Evolutionary conservation across 1,140 invertebrate species (phyloP).

Genomic region (Drosophila ananassae): DNA sequence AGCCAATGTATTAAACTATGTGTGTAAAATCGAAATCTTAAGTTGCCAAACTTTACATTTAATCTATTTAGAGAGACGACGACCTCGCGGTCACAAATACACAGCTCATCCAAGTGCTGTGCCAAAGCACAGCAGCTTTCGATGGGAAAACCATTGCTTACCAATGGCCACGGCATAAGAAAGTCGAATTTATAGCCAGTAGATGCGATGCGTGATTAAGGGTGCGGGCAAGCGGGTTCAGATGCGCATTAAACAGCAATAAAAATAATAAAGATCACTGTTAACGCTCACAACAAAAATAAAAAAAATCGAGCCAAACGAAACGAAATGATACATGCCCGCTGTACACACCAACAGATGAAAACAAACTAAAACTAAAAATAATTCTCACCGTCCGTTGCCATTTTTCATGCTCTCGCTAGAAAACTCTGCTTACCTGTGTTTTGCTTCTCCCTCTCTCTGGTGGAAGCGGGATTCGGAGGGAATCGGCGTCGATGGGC

Average conservation of each 20-base stretch:
- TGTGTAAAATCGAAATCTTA: constrained; percentile 30
- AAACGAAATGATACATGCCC: constrained; percentile 12
- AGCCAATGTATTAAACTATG: not conserved
- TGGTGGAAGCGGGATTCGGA: too few relatives aligned
- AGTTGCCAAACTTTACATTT: constrained; percentile 60
- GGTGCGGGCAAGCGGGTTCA: not conserved
- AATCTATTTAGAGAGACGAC: constrained; percentile 61
- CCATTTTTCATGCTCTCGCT: too few relatives aligned
- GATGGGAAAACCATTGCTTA: not conserved
- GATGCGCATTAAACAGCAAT: not conserved
- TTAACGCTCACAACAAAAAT: constrained; percentile 21
- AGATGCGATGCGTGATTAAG: not conserved
- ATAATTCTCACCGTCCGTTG: constrained; percentile 64
- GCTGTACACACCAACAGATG: constrained; percentile 73
- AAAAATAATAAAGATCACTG: not conserved
- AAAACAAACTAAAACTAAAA: constrained; percentile 72
- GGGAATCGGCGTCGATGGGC: too few relatives aligned
- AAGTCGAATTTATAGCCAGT: not conserved
- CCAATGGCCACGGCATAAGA: constrained; percentile 1
- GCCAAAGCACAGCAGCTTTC: constrained; percentile 7
- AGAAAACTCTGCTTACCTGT: not conserved
- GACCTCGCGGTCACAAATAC: too few relatives aligned
- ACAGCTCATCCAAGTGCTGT: too few relatives aligned
- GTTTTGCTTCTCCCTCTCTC: not conserved
- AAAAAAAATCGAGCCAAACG: constrained; percentile 17